These are phyloP conservation scores for Poecilia gillii DNA, from an alignment of 2,797 vertebrate genomes.

Conservation along the genomic window DNA sequence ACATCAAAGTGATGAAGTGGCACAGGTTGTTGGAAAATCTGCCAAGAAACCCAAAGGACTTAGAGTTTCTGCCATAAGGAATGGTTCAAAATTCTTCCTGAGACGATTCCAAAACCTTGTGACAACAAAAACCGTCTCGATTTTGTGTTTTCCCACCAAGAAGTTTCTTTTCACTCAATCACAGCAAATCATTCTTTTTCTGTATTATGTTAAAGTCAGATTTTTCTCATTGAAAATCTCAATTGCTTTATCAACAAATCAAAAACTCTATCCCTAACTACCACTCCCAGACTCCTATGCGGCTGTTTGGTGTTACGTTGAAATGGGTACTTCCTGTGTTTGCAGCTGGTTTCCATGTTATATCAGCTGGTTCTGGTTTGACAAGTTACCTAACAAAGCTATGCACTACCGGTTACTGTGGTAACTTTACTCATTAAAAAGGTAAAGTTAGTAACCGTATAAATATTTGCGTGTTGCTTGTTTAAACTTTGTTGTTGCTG, in stretches of 20 bases:
- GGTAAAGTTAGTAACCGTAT: neutral
- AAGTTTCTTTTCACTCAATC: neutral
- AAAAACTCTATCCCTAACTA: conserved; percentile 18
- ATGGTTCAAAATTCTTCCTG: neutral
- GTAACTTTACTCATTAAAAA: neutral
- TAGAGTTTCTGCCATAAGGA: neutral
- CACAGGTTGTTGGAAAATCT: neutral
- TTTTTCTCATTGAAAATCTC: neutral
- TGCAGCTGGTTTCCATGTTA: conserved; percentile 30
- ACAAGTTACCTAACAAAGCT: conserved; percentile 20
- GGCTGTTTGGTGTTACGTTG: conserved; percentile 37
- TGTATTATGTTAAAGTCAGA: no score
- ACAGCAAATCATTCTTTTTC: neutral
- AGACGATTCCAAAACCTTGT: neutral
- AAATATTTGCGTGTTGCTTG: neutral
- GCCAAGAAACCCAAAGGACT: neutral
- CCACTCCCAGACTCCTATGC: conserved; percentile 47
- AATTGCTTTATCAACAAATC: neutral
- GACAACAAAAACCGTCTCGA: neutral
- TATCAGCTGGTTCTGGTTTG: neutral
- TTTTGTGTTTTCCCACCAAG: no score
- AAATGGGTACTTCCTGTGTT: conserved; percentile 54
- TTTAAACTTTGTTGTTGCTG: neutral
- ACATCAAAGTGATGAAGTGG: neutral
- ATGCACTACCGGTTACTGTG: neutral